Evolutionary conservation across 2,888 invertebrate genomes (phyloP).

Genomic region (Netelia melanura): DNA sequence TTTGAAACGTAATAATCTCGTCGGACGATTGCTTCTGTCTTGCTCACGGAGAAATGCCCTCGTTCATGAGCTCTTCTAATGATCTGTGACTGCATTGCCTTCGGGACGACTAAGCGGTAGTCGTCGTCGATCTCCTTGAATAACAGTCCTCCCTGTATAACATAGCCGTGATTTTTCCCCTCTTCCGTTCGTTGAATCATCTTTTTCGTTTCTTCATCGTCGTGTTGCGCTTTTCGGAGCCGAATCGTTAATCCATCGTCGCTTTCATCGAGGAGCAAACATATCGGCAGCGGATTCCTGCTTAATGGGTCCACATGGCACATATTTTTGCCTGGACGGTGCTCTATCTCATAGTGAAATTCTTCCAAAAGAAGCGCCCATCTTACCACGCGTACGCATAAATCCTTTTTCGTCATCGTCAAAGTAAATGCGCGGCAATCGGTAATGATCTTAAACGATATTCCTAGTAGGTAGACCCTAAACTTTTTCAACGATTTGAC

Average conservation of each 20-base stretch:
- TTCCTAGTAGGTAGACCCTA: too few species aligned
- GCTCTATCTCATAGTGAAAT: slow-evolving; percentile 67
- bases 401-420: too few species aligned
- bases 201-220: slow-evolving; percentile 32
- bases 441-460: too few species aligned
- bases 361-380: too few species aligned
- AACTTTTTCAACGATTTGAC: too few species aligned
- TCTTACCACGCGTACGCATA: too few species aligned
- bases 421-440: too few species aligned
- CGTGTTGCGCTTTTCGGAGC: slow-evolving; percentile 25
- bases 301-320: slow-evolving; percentile 68
- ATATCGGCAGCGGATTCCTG: slow-evolving; percentile 59
- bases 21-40: slow-evolving; percentile 64
- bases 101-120: slow-evolving; percentile 59
- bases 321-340: slow-evolving; percentile 68
- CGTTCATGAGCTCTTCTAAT: slow-evolving; percentile 65
- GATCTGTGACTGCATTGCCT: slow-evolving; percentile 52
- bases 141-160: slow-evolving; percentile 48
- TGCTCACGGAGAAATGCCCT: slow-evolving; percentile 62
- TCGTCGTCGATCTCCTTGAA: slow-evolving; percentile 57
- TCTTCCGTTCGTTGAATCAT: background rate
- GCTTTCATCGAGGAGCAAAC: slow-evolving; percentile 23
- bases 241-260: slow-evolving; percentile 13
- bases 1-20: slow-evolving; percentile 63
- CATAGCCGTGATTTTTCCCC: background rate